Evolutionary conservation across 1,140 invertebrate species (phyloP).

Genomic region (Heliconius hermathena): DNA sequence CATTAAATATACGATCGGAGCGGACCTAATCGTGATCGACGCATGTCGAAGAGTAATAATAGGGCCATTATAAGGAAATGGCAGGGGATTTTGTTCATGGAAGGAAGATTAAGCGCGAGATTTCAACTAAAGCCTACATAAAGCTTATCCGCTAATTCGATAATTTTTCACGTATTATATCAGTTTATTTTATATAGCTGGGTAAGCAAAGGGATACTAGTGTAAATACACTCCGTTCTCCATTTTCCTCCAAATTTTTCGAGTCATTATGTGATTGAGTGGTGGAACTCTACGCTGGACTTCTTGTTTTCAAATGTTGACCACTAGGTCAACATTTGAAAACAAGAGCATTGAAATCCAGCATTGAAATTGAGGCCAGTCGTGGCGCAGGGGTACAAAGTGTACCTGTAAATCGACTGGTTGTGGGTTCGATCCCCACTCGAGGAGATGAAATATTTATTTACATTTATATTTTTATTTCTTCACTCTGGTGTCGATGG

Average conservation of each 20-base stretch:
- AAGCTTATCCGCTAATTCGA: conserved; percentile 24
- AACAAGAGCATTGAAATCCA: no score
- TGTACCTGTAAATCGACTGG: no score
- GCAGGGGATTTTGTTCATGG: conserved; percentile 36
- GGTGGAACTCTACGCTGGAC: background rate
- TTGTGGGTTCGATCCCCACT: no score
- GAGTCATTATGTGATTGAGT: background rate
- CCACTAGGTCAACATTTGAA: no score
- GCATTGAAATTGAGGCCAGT: no score
- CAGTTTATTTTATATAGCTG: background rate
- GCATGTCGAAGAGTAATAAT: conserved; percentile 36
- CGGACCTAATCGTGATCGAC: conserved; percentile 31
- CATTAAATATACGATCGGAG: conserved; percentile 11
- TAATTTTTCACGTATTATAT: conserved; percentile 22
- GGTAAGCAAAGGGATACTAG: background rate
- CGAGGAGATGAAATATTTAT: no score
- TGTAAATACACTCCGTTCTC: background rate
- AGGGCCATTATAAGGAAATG: conserved; percentile 37
- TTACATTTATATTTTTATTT: no score
- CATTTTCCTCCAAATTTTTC: background rate
- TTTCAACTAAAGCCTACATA: conserved; percentile 14
- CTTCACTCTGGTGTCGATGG: no score
- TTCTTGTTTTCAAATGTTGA: no score
- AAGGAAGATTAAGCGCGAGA: conserved; percentile 37
- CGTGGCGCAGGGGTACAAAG: no score